Percentiles rank a stretch among this genome's conserved stretches.
Evolutionary conservation across 2,888 invertebrate species (phyloP).

Genomic region (Mongoloraphidia duomilia): DNA sequence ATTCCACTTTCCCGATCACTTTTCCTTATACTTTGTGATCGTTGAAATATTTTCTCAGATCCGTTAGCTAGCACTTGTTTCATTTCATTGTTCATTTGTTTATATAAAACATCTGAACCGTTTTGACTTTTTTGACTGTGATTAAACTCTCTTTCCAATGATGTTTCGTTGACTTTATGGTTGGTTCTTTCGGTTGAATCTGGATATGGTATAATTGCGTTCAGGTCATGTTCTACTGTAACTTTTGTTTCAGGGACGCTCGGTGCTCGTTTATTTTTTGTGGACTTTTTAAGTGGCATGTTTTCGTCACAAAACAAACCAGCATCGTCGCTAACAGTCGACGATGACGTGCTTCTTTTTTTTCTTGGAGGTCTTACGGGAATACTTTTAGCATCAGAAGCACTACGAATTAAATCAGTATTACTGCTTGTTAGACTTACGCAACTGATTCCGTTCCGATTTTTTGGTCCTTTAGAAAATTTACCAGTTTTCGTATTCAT

Average conservation of each 20-base stretch:
- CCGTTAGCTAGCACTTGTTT: slow-evolving; percentile 29
- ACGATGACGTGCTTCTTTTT: slow-evolving; percentile 48
- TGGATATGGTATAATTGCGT: slow-evolving; percentile 29
- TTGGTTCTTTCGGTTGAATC: slow-evolving; percentile 19
- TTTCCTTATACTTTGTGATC: slow-evolving; percentile 30
- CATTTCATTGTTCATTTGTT: slow-evolving; percentile 32
- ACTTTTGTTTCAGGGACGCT: slow-evolving; percentile 30
- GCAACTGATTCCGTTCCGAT: slow-evolving; percentile 61
- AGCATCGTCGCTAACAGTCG: slow-evolving; percentile 9
- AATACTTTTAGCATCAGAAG: slow-evolving; percentile 24
- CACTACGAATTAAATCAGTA: slow-evolving; percentile 21
- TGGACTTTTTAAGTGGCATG: slow-evolving; percentile 40
- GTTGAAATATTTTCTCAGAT: slow-evolving; percentile 29
- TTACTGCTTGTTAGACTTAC: slow-evolving; percentile 57
- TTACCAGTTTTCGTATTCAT: slow-evolving; percentile 41
- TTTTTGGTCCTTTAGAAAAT: slow-evolving; percentile 43
- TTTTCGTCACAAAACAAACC: slow-evolving; percentile 27
- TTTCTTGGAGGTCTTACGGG: slow-evolving; percentile 62
- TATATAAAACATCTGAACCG: slow-evolving; percentile 26
- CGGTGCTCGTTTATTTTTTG: slow-evolving; percentile 38
- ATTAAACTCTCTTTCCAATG: not conserved
- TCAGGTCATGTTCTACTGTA: slow-evolving; percentile 23
- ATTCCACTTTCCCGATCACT: slow-evolving; percentile 21
- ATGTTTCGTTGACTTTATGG: not conserved
- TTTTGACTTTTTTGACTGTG: slow-evolving; percentile 37